Evolutionary conservation across 2,797 vertebrate genomes (phyloP).

Genomic region (Champsocephalus esox): DNA sequence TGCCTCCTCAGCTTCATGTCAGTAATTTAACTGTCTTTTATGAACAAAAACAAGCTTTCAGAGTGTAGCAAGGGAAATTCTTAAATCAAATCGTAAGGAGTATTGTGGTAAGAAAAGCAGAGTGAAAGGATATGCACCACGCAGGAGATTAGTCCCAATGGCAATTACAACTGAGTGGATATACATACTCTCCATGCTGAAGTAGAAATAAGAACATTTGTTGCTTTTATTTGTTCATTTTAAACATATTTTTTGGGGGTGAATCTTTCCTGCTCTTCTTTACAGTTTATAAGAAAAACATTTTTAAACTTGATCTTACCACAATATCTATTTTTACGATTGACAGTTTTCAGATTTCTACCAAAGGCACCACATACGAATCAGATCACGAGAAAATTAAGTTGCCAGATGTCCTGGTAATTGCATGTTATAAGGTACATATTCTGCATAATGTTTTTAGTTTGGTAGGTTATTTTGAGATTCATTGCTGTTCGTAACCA

Average conservation of each 20-base stretch:
- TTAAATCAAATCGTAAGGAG: background rate
- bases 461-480: background rate
- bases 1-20: conserved; percentile 4
- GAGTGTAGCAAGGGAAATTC: background rate
- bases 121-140: background rate
- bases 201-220: background rate
- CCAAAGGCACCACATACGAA: background rate
- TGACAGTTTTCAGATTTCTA: background rate
- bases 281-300: background rate
- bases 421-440: background rate
- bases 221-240: background rate
- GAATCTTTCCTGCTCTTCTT: background rate
- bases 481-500: background rate
- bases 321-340: background rate
- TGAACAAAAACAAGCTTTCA: background rate
- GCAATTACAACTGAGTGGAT: background rate
- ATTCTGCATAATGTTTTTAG: background rate
- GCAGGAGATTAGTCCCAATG: background rate
- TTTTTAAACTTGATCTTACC: background rate
- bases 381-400: background rate
- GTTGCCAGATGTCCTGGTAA: background rate
- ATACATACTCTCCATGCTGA: background rate
- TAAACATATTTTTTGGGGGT: background rate
- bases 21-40: conserved; percentile 3
- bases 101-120: background rate